Evolutionary conservation across 1,140 invertebrate genomes (phyloP).

Genomic region (Drosophila lini): DNA sequence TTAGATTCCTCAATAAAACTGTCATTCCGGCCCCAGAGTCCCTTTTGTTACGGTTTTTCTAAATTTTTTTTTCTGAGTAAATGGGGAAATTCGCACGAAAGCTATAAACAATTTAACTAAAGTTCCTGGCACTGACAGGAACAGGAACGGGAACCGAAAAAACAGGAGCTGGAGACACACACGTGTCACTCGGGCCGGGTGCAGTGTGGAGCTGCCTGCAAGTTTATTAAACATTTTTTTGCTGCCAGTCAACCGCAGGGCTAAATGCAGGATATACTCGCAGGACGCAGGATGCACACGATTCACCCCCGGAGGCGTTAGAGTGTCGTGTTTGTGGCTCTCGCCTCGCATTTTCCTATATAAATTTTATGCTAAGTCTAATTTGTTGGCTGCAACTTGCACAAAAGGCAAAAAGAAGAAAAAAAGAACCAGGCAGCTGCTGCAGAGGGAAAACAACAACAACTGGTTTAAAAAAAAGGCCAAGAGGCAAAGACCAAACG

Average conservation of each 20-base stretch:
- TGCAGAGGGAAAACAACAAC: conserved; percentile 1
- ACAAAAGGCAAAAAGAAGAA: not conserved
- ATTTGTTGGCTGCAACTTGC: conserved; percentile 47
- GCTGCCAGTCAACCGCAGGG: conserved; percentile 22
- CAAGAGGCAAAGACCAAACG: conserved; percentile 6
- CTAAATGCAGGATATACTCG: not conserved
- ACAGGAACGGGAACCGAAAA: not conserved
- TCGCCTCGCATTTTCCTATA: conserved; percentile 6
- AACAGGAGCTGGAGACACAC: conserved; percentile 12
- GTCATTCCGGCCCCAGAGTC: conserved; percentile 1
- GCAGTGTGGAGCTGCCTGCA: not conserved
- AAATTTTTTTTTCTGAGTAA: not conserved
- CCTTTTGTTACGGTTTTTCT: not conserved
- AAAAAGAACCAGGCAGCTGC: not conserved
- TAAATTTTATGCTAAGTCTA: conserved; percentile 48
- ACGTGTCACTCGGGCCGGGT: conserved; percentile 17
- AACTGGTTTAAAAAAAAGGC: conserved; percentile 2
- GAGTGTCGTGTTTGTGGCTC: conserved; percentile 15
- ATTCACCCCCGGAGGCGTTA: conserved; percentile 20
- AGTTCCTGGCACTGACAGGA: conserved; percentile 20
- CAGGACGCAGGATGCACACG: conserved; percentile 10
- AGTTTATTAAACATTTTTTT: conserved; percentile 51
- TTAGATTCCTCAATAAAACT: conserved; percentile 40
- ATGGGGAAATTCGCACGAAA: conserved; percentile 18
- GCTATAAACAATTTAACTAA: conserved; percentile 43